phyloP scores from a whole-genome alignment of 2,888 invertebrate species.

The Luperina testacea region DNA sequence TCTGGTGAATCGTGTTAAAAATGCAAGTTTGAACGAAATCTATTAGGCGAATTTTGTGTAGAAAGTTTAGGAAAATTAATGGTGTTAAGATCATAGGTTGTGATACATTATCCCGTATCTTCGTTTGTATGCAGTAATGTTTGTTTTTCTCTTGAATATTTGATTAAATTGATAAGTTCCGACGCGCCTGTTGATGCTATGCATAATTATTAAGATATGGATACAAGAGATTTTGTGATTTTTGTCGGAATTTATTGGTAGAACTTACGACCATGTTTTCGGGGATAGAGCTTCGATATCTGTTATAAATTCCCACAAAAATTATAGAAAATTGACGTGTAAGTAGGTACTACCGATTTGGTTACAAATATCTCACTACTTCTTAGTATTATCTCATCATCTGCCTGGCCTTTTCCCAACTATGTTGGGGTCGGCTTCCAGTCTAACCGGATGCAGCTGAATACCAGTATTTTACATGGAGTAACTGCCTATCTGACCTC shows the following conservation, averaged over 20 bases:
- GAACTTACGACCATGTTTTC: conserved; percentile 42
- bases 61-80: conserved; percentile 73
- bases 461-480: too few species aligned
- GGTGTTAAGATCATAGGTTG: conserved; percentile 71
- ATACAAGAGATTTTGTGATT: conserved; percentile 33
- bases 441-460: too few species aligned
- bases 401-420: too few species aligned
- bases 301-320: conserved; percentile 22
- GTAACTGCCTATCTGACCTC: too few species aligned
- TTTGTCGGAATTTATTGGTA: conserved; percentile 27
- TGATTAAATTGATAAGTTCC: conserved; percentile 62
- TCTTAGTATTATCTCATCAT: not conserved
- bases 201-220: conserved; percentile 55
- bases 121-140: conserved; percentile 56
- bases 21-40: conserved; percentile 59
- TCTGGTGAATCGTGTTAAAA: conserved; percentile 35
- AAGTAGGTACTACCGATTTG: not conserved
- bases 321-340: not conserved
- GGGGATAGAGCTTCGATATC: conserved; percentile 11
- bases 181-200: conserved; percentile 32
- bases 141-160: conserved; percentile 70
- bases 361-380: not conserved
- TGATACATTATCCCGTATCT: conserved; percentile 56
- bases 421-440: too few species aligned
- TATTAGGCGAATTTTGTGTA: conserved; percentile 70